Base-by-base conservation (phyloP, 2,113 vertebrate species). In the Campylomormyrus tamandua region DNA sequence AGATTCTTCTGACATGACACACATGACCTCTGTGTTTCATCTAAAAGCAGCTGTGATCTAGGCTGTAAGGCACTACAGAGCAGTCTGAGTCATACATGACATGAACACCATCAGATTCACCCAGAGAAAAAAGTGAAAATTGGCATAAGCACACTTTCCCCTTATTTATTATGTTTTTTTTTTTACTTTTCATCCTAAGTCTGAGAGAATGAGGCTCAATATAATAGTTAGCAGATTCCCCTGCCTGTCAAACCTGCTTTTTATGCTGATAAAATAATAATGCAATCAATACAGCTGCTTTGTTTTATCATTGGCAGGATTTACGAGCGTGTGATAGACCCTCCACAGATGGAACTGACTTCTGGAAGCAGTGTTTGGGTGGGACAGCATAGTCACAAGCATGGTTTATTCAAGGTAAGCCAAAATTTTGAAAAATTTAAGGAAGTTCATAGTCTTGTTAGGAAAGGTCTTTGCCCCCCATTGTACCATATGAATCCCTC, bases 401-500 rank as follows among this genome's bases (percentile, higher is more conserved):
- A 98, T 11, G 97, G 97, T 77, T 96, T 99, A 83, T 98, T 99
- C 94, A 99, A 99, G 97, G 98, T 99, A 97, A 97, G 50, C 85
- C 27, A 53, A 31, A 35, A 53, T 39, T 87, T 35, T 48, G 1
- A 87, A 50, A 19, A 87, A 9, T 9, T 31, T 35, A 53, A 87
- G 85, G 5, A 31, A 31, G 17, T 19, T 80, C 24, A 2, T 48
- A 27, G 24, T 53, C 27, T 49, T 87, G 74, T 31, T 31, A 70
- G 62, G n/a, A 27, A 31, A 70, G n/a, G 62, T 31, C 27, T 27
- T 27, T 27, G n/a, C 27, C n/a, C 62, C 62, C 58, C n/a, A 11
- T 70, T 31, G 10, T 70, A 70, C n/a, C 62, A 70, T 1, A 31
- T 70, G 27, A 70, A 27, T 70, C 62, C 62, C 10, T 70, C 10